A percentile compares a stretch with the other conserved stretches of the same genome.
Conservation (phyloP, 2,888 invertebrate genomes). For the Girardia tigrina region DNA sequence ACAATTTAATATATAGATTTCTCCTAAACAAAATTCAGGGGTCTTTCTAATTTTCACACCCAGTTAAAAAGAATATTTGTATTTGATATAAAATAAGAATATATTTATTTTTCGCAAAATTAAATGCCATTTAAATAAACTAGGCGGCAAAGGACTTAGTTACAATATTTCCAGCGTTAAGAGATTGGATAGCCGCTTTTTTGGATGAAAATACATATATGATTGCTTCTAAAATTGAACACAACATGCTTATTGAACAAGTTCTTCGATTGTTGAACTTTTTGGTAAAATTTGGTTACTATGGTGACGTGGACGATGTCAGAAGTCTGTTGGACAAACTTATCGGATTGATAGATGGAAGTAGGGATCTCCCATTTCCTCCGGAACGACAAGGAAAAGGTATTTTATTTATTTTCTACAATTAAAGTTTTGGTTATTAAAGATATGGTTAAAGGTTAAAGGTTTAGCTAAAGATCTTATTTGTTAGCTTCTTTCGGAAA, state of each 20-base stretch:
- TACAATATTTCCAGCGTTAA: constrained; percentile 35
- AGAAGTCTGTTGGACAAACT: constrained; percentile 38
- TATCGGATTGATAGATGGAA: constrained; percentile 38
- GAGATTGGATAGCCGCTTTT: constrained; percentile 33
- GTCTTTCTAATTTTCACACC: too few species aligned
- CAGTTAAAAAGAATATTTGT: too few species aligned
- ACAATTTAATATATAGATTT: too few species aligned
- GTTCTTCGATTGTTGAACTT: constrained; percentile 36
- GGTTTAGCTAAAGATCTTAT: not conserved
- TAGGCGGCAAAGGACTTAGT: constrained; percentile 39
- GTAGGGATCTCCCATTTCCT: constrained; percentile 38
- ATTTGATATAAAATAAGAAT: too few species aligned
- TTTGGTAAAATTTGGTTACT: constrained; percentile 38
- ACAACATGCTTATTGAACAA: constrained; percentile 42
- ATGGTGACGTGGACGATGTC: constrained; percentile 37
- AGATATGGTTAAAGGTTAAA: not conserved
- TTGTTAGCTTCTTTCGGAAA: not conserved
- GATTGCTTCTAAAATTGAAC: constrained; percentile 45
- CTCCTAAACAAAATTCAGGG: too few species aligned
- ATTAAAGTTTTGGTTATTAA: not conserved
- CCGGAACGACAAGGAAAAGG: constrained; percentile 32
- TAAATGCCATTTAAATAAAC: too few species aligned
- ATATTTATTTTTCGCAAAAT: too few species aligned
- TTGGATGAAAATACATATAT: constrained; percentile 45
- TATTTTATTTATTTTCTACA: not conserved